These are phyloP conservation scores for Athene cunicularia DNA, from an alignment of 2,113 vertebrate genomes.

Conservation along the genomic window DNA sequence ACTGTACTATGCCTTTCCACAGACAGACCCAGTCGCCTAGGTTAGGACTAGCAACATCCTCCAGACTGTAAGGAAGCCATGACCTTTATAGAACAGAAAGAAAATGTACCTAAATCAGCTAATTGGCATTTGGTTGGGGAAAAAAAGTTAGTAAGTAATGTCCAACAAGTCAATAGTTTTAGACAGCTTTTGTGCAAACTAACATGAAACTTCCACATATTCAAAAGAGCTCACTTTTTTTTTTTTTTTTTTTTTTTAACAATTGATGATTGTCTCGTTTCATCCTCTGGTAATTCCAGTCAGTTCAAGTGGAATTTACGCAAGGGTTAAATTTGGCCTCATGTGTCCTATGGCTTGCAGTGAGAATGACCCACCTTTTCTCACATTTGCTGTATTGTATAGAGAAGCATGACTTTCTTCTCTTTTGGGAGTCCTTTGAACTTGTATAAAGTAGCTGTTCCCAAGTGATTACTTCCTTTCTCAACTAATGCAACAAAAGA, in stretches of 20 bases:
- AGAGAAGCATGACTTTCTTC: conserved; percentile 66
- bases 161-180: background rate
- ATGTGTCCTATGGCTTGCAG: conserved; percentile 28
- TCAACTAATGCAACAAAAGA: conserved; percentile 76
- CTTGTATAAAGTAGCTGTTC: conserved; percentile 72
- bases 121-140: background rate
- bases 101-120: background rate
- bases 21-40: background rate
- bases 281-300: background rate
- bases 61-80: background rate
- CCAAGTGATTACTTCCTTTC: conserved; percentile 79
- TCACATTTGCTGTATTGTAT: conserved; percentile 71
- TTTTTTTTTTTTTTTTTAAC: background rate
- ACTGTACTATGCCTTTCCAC: background rate
- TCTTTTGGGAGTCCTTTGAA: conserved; percentile 71
- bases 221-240: background rate
- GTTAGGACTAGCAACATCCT: background rate
- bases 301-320: background rate
- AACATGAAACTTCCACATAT: background rate
- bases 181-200: background rate
- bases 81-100: background rate
- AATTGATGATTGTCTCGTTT: background rate
- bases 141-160: background rate
- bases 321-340: conserved; percentile 6
- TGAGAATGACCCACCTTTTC: conserved; percentile 71